Evolutionary conservation across 2,113 vertebrate genomes (phyloP).

Genomic region (Craseonycteris thonglongyai): DNA sequence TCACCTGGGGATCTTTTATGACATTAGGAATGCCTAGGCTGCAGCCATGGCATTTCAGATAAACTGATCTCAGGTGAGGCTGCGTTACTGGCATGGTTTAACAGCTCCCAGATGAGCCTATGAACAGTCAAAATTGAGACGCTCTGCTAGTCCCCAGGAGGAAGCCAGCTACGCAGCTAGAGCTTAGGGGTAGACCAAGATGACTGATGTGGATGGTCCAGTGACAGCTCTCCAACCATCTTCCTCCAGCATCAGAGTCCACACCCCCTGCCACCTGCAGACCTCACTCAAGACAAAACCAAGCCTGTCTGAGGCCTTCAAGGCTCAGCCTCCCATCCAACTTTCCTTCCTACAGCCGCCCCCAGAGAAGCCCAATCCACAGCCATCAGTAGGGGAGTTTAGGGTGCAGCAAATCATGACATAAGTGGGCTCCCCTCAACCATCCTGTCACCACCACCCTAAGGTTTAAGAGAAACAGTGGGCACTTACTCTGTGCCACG

Average conservation of each 20-base stretch:
- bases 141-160: background rate
- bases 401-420: background rate
- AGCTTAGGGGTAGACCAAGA: background rate
- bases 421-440: background rate
- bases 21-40: background rate
- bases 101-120: background rate
- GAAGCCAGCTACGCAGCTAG: background rate
- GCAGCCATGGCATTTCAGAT: background rate
- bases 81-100: background rate
- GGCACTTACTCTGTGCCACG: background rate
- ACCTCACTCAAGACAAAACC: background rate
- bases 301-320: background rate
- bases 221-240: too few species aligned
- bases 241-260: background rate
- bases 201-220: accelerated
- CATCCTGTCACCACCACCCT: background rate
- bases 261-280: background rate
- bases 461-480: background rate
- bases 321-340: background rate
- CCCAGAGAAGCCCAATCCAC: background rate
- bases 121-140: background rate
- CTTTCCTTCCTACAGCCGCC: background rate
- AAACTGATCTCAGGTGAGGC: background rate
- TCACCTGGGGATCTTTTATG: background rate
- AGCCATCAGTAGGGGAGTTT: background rate